Evolutionary conservation across 2,797 vertebrate genomes (phyloP), one percentile per base, ranked within the genome.

Genomic region (Characodon lateralis): DNA sequence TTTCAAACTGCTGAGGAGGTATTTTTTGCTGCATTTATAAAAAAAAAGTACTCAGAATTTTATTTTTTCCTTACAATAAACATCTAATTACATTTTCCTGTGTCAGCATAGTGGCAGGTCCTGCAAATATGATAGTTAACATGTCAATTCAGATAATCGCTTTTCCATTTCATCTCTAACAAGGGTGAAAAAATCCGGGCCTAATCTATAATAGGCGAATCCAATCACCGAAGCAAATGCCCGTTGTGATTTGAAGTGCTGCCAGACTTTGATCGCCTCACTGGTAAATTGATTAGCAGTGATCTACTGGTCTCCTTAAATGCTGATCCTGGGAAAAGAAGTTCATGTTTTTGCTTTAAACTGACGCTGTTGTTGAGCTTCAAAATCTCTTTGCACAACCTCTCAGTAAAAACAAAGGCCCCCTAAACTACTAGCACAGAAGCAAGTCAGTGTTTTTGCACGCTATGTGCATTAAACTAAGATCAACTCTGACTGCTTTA

Each of bases 241-340:
- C 82, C 85, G 83, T 85, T 78, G 74, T 88, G 86, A 92, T 84
- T 86, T 87, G 89, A 87, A 78, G 77, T 86, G 77, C 73, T 68
- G 91, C 92, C 90, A 90, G 83, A 87, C 78, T 91, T 88, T 88
- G 90, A 91, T 86, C 72, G 63, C 78, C 78, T 77, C 74, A 78
- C 82, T 80, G 59, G 73, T 93, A 92, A 92, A 93, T 93, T 92
- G 91, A 93, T 94, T 91, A 91, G 91, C 77, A 91, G 84, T 71
- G 90, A 93, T 93, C 87, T 85, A 82, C 81, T 79, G 79, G 74
- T 87, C 82, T 79, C 77, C 28, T 68, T 84, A 88, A 88, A 91
- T 81, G 91, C 92, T 94, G 92, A 93, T 89, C 82, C 72, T 78
- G 78, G 74, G 79, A 74, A 89, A 90, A 89, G 18, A 78, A 55